These are phyloP conservation scores for Columba guinea DNA, from an alignment of 2,797 vertebrate species.

Conservation along the genomic window DNA sequence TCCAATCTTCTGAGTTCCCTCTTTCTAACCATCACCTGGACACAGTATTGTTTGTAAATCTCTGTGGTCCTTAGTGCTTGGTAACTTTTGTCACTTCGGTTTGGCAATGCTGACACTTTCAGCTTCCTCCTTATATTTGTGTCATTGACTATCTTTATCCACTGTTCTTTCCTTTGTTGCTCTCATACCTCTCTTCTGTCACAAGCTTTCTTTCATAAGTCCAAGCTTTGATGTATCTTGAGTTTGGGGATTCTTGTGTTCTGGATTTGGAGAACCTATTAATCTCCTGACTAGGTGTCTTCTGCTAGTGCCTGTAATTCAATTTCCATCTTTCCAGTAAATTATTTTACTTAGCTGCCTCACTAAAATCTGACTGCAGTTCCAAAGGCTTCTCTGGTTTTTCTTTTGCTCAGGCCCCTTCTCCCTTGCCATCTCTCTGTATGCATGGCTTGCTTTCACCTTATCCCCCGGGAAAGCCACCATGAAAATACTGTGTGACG, in stretches of 20 bases:
- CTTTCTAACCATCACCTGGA: not conserved
- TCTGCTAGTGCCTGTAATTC: not conserved
- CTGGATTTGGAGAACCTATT: not conserved
- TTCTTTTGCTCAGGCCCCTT: not conserved
- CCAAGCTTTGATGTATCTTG: not conserved
- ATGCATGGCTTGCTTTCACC: not conserved
- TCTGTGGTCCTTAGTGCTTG: not conserved
- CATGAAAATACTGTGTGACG: not conserved
- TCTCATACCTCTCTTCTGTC: not conserved
- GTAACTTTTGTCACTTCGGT: not conserved
- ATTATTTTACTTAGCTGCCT: not conserved
- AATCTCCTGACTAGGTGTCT: not conserved
- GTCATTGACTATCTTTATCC: not conserved
- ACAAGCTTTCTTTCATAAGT: not conserved
- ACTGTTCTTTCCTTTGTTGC: not conserved
- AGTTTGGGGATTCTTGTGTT: not conserved
- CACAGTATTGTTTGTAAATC: not conserved
- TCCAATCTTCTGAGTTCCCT: accelerated
- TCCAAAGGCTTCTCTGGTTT: not conserved
- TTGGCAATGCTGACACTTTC: accelerated
- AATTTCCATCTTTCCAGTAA: not conserved
- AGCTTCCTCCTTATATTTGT: not conserved
- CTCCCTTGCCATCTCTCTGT: not conserved
- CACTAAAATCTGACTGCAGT: not conserved
- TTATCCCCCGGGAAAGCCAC: not conserved